phyloP scores from a whole-genome alignment of 2,797 vertebrate species.

The Cyprinella venusta region DNA sequence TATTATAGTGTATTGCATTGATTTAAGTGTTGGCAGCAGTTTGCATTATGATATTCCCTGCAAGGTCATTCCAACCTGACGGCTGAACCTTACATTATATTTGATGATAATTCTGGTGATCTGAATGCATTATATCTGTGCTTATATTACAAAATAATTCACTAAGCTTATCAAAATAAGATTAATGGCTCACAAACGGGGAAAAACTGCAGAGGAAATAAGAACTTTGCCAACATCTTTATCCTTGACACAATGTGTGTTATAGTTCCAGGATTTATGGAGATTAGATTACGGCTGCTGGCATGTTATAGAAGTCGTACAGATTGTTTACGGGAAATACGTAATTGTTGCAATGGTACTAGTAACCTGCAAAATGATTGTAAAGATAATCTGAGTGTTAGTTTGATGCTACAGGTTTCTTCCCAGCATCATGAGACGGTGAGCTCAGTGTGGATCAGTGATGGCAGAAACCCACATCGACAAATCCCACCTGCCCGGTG shows the following conservation, averaged over 20 bases:
- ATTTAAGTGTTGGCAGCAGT: neutral
- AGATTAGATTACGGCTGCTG: slow-evolving; percentile 7
- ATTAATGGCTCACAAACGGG: neutral
- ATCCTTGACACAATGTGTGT: slow-evolving; percentile 5
- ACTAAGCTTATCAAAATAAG: neutral
- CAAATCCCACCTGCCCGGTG: slow-evolving; percentile 58
- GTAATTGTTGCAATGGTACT: neutral
- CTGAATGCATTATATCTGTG: neutral
- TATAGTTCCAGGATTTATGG: slow-evolving; percentile 29
- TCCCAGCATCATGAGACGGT: slow-evolving; percentile 44
- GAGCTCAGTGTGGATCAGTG: slow-evolving; percentile 7
- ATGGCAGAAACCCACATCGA: slow-evolving; percentile 61
- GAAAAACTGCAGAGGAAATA: neutral
- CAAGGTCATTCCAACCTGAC: neutral
- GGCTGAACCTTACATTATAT: neutral
- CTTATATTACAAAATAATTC: neutral
- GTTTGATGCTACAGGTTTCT: slow-evolving; percentile 4
- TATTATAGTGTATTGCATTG: neutral
- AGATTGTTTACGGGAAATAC: neutral
- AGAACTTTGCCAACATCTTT: slow-evolving; percentile 2
- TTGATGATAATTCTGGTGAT: neutral
- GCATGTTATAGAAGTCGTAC: neutral
- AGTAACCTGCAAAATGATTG: neutral
- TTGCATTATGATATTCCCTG: neutral
- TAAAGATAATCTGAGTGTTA: neutral